Base-by-base conservation (phyloP, 1,140 invertebrate species). In the Cotesia glomerata region DNA sequence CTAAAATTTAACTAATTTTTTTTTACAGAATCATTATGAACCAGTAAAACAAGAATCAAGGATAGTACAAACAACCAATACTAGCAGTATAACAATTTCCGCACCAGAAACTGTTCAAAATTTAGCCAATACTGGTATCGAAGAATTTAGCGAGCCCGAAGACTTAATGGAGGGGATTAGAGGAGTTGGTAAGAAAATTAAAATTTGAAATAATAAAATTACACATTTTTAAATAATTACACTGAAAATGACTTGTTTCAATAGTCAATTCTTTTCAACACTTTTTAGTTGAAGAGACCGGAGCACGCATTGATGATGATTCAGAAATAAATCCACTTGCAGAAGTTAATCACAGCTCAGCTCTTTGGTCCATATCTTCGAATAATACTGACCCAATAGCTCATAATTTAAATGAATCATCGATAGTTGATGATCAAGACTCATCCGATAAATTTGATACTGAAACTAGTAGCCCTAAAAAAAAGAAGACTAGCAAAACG, bases 151-250 rank as follows among this genome's bases (percentile, higher is more conserved):
- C 71, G 93, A 95, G 77, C 90, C 93, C 0, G 94, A 95, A 83
- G 94, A 95, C 83, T 88, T 95, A 80, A 93, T 95, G 90, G 94
- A 93, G 80, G 94, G 93, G 73, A 93, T 94, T 72, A 88, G 92
- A 70, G 90, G 91, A 77, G 89, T 91, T 51, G 91, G 92, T 87
- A 62, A 77, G 84, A 76, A n/a, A 51, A 54, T 69, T 45, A 39
- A 59, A 8, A 51, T 65, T 58, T 49, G 8, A 32, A 5, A 52
- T 5, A 52, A 56, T 52, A 26, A 26, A 26, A 26, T 32, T 52
- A 13, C n/a, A 52, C 56, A 14, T 16, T 34, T 32, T 11, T 51
- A 49, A 52, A 67, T 52, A 9, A 8, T 68, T 52, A 65, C 59
- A 32, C 56, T 9, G 63, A 69, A 34, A 32, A 39, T 54, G 56